Evolutionary conservation across 2,888 invertebrate genomes (phyloP).

Genomic region (Autographa gamma): DNA sequence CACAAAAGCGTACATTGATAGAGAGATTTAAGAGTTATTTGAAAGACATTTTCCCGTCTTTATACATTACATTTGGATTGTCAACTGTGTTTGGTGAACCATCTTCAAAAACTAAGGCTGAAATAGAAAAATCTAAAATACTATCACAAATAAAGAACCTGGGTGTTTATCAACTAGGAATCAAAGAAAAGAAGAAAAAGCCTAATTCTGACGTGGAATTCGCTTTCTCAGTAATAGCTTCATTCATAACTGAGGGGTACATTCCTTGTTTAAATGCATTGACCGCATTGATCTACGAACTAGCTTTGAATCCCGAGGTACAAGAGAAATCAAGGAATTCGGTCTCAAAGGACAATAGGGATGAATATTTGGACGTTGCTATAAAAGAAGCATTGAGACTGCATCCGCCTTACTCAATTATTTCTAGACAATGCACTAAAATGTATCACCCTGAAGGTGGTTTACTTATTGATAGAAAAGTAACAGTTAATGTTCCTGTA

Average conservation of each 20-base stretch:
- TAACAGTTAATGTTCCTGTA: constrained; percentile 79
- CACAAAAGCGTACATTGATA: constrained; percentile 71
- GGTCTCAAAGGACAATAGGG: constrained; percentile 63
- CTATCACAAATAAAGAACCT: constrained; percentile 70
- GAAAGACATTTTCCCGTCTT: constrained; percentile 81
- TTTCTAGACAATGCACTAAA: constrained; percentile 80
- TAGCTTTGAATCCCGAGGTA: constrained; percentile 71
- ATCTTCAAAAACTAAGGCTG: constrained; percentile 65
- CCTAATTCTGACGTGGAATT: constrained; percentile 69
- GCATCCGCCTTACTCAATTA: constrained; percentile 79
- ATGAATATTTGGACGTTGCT: constrained; percentile 74
- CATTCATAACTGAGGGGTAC: constrained; percentile 82
- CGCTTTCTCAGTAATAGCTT: constrained; percentile 71
- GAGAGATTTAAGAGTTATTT: constrained; percentile 80
- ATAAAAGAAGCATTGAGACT: constrained; percentile 82
- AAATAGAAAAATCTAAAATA: constrained; percentile 71
- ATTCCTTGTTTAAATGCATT: constrained; percentile 77
- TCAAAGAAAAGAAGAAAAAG: constrained; percentile 69
- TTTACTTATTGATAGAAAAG: constrained; percentile 76
- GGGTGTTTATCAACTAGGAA: constrained; percentile 69
- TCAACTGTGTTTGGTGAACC: constrained; percentile 69
- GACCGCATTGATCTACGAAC: constrained; percentile 76
- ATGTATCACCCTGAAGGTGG: constrained; percentile 76
- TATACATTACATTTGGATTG: constrained; percentile 76
- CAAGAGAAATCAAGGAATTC: constrained; percentile 75